Conservation (phyloP, 1,140 invertebrate genomes). For the Elymnias hypermnestra region DNA sequence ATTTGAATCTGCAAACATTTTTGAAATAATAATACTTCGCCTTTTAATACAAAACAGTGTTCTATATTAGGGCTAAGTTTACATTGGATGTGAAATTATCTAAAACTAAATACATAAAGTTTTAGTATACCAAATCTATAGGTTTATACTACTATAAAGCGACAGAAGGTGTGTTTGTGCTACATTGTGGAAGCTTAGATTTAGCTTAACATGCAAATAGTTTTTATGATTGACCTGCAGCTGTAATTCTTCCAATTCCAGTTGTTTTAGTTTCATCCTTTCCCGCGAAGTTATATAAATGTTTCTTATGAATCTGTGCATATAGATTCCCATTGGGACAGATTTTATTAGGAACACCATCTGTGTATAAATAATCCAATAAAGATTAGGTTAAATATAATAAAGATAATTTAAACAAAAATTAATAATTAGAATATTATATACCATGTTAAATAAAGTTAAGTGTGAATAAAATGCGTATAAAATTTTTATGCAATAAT, state of each 20-base stretch:
- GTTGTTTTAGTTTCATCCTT: slow-evolving; percentile 38
- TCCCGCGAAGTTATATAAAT: slow-evolving; percentile 40
- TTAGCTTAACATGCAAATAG: too few species aligned
- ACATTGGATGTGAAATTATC: too few species aligned
- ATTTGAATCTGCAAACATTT: slow-evolving; percentile 49
- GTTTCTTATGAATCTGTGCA: slow-evolving; percentile 46
- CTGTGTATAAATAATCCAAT: slow-evolving; percentile 33
- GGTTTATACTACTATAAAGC: too few species aligned
- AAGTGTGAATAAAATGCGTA: slow-evolving; percentile 37
- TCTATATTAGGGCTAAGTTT: too few species aligned
- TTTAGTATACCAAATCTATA: too few species aligned
- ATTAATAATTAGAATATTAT: slow-evolving; percentile 2
- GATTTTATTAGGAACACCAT: slow-evolving; percentile 54
- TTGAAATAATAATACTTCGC: too few species aligned
- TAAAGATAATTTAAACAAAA: too few species aligned
- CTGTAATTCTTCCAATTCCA: slow-evolving; percentile 52
- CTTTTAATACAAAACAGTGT: too few species aligned
- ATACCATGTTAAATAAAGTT: slow-evolving; percentile 45
- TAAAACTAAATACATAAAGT: too few species aligned
- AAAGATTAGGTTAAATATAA: not conserved
- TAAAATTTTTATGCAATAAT: slow-evolving; percentile 32
- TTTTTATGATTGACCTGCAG: slow-evolving; percentile 48
- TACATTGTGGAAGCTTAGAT: too few species aligned
- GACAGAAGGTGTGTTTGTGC: too few species aligned
- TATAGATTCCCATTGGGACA: slow-evolving; percentile 44